Conservation (phyloP, 2,888 invertebrate genomes). For the Seira ritae region DNA sequence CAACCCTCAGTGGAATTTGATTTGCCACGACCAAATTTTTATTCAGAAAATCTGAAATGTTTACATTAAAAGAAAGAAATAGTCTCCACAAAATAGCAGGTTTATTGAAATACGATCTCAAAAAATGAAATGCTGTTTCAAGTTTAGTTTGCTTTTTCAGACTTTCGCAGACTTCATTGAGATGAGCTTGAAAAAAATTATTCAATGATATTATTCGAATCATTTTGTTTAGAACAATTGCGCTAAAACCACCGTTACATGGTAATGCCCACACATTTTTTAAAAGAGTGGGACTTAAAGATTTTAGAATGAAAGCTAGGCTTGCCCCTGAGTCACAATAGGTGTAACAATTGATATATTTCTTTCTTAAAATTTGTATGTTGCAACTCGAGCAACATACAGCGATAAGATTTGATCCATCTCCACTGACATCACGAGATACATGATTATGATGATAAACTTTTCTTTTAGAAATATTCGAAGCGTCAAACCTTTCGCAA, state of each 20-base stretch:
- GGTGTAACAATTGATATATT: not conserved
- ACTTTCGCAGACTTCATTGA: no score
- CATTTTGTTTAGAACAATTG: not conserved
- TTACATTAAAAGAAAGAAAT: no score
- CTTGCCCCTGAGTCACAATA: no score
- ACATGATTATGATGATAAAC: not conserved
- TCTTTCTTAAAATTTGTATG: not conserved
- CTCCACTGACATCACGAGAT: no score
- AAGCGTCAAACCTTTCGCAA: not conserved
- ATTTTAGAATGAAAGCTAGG: not conserved
- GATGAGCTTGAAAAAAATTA: no score
- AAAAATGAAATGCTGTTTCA: no score
- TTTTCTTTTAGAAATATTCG: not conserved
- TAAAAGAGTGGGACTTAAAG: not conserved
- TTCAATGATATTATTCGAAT: not conserved
- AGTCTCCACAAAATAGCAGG: no score
- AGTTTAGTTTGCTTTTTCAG: no score
- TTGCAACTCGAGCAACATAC: not conserved
- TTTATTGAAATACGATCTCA: no score
- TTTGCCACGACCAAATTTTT: no score
- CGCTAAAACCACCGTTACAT: not conserved
- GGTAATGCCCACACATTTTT: not conserved
- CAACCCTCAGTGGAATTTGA: no score
- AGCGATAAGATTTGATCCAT: not conserved
- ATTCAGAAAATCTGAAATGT: no score